phyloP scores from a whole-genome alignment of 1,140 invertebrate species.

The Paralvinella palmiformis region DNA sequence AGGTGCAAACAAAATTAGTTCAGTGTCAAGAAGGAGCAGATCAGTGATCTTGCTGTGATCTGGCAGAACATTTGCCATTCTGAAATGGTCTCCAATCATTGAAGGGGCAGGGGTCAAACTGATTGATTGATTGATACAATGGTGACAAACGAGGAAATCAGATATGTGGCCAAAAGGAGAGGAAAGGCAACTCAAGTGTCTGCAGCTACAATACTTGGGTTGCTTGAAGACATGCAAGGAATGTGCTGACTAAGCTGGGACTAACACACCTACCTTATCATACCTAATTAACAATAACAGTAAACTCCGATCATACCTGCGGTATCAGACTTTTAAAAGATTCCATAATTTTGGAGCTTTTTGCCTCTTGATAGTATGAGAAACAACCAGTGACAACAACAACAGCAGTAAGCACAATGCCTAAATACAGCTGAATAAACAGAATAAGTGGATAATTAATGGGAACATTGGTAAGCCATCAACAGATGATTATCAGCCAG shows the following conservation, averaged over 20 bases:
- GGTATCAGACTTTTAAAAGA: constrained; percentile 41
- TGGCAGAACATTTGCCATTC: too few species aligned
- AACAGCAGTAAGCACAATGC: constrained; percentile 39
- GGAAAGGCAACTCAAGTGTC: neutral
- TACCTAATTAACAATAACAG: neutral
- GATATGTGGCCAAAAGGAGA: too few species aligned
- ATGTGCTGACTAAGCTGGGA: neutral
- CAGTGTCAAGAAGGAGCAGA: too few species aligned
- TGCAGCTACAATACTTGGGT: neutral
- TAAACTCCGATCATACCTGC: constrained; percentile 44
- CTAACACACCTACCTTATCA: neutral
- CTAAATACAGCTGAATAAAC: constrained; percentile 33
- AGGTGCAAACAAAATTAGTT: too few species aligned
- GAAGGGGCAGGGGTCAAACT: too few species aligned
- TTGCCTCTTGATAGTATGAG: constrained; percentile 42
- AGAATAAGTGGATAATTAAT: too few species aligned
- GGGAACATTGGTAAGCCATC: too few species aligned
- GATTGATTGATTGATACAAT: too few species aligned
- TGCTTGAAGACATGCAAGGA: neutral
- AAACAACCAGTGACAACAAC: constrained; percentile 40
- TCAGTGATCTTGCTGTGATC: too few species aligned
- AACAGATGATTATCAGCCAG: neutral
- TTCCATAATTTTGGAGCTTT: constrained; percentile 39
- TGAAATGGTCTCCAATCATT: too few species aligned
- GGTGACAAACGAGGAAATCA: too few species aligned